Percentiles rank a stretch among this genome's conserved stretches.
Evolutionary conservation across 2,888 invertebrate species (phyloP).

Genomic region (Exocentrus adspersus): DNA sequence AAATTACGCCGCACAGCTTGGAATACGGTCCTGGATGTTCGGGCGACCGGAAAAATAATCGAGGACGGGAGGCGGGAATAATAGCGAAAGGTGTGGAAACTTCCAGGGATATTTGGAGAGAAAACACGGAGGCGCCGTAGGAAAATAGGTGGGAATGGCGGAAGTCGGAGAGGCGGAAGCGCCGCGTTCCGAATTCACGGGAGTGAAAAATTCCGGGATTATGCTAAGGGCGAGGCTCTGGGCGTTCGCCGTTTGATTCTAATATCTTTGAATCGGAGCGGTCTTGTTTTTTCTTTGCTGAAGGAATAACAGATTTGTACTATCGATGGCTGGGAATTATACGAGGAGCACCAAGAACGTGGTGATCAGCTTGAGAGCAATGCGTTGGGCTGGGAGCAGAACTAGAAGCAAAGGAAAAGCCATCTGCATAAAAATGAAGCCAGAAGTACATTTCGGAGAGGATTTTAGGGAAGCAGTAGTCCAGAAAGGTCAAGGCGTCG

Average conservation of each 20-base stretch:
- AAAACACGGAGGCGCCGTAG: constrained; percentile 5
- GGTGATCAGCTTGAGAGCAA: no score
- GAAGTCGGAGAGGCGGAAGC: not conserved
- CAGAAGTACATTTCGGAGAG: no score
- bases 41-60: constrained; percentile 7
- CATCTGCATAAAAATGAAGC: no score
- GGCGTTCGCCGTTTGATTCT: not conserved
- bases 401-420: no score
- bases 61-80: not conserved
- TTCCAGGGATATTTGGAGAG: constrained; percentile 11
- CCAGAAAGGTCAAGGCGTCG: no score
- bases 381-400: no score
- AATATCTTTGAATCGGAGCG: not conserved
- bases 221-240: not conserved
- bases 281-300: no score
- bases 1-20: not conserved
- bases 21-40: not conserved
- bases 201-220: not conserved
- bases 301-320: no score
- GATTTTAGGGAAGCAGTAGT: no score
- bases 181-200: not conserved
- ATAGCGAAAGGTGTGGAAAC: constrained; percentile 16
- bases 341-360: no score
- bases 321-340: no score
- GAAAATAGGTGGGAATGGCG: constrained; percentile 1